Evolutionary conservation across 2,888 invertebrate genomes (phyloP), one percentile per base, ranked within the genome.

Genomic region (Mimachlamys varia): DNA sequence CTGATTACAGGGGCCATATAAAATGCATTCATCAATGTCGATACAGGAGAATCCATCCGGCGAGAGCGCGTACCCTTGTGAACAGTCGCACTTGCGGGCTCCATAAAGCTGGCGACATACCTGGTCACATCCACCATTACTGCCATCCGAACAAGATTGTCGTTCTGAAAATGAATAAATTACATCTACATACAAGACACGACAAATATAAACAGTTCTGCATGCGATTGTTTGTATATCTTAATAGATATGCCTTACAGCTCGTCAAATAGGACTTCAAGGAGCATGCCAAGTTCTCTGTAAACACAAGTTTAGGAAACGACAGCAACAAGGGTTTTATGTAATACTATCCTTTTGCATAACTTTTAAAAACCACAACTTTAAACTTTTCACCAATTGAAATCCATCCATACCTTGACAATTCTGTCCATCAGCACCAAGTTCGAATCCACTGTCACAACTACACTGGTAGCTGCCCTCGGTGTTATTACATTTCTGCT

Each of bases 111-210:
- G 76, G 12, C 2, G 33, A 76, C 76, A 76, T 10, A 33, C 13
- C 2, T 76, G 76, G 33, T 76, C 76, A 33, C 76, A 76, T 33
- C 76, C 76, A 13, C 76, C 76, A 76, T 76, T 76, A 76, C 76
- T 76, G 2, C 76, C 76, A 12, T 76, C 76, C 5, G 76, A 76
- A 27, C 76, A 76, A 27, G 27, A 27, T 10, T 27, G 27, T 15
- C 76, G 27, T 17, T 0, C 76, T 76, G 76, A 76, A 76, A 19
- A 53, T 17, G 2, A 1, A 17, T 13, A 53, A 13, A 53, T 53
- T 53, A 19, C 19, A 12, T 1, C 53, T 17, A 53, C 1, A 53
- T 15, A 10, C 7, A 44, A 44, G 44, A 7, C 44, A 44, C 44
- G 4, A 7, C 3, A 44, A 44, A 44, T 44, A 44, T 5, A 44